Base-by-base conservation (phyloP, 2,797 vertebrate species). In the Kryptopterus vitreolus region DNA sequence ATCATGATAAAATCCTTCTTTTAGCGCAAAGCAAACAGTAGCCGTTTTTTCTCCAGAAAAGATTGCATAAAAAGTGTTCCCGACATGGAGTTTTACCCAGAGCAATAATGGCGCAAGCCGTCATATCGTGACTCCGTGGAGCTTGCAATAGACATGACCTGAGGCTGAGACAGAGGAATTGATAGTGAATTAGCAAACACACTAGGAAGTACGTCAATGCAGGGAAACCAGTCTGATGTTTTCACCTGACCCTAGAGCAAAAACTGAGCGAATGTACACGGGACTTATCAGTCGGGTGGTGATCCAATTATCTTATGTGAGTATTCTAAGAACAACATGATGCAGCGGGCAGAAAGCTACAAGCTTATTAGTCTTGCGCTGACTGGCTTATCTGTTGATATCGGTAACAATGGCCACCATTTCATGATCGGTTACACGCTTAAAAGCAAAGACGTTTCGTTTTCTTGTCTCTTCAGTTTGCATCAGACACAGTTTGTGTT, bases 161-260 rank as follows among this genome's bases (percentile, higher is more conserved):
- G 63, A 65, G 13, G n/a, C 31, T 75, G 52, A 82, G 52, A 83
- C 13, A 20, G 78, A 71, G 76, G 65, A 65, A 82, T 59, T 52
- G 35, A 59, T 46, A 58, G 43, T 52, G 13, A 50, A 78, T 29
- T 73, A 75, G 29, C 63, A 78, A 75, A 81, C 78, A 58, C 52
- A 22, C 38, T 38, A 77, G 76, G 43, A 84, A 78, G 72, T 83
- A 53, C 16, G 38, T 83, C 80, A 76, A 33, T 71, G 50, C 77
- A 82, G 57, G 77, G 71, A 62, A 81, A 71, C 79, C 65, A 52
- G 29, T 71, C 61, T 76, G 26, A 62, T 75, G 71, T 29, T 61
- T 75, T 70, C 31, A 59, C 78, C 76, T 81, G 75, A 66, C 63
- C 57, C 59, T 57, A 61, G 63, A 82, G 43, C 26, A 74, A 72